phyloP scores from a whole-genome alignment of 2,113 vertebrate genomes.

The Pao palembangensis region DNA sequence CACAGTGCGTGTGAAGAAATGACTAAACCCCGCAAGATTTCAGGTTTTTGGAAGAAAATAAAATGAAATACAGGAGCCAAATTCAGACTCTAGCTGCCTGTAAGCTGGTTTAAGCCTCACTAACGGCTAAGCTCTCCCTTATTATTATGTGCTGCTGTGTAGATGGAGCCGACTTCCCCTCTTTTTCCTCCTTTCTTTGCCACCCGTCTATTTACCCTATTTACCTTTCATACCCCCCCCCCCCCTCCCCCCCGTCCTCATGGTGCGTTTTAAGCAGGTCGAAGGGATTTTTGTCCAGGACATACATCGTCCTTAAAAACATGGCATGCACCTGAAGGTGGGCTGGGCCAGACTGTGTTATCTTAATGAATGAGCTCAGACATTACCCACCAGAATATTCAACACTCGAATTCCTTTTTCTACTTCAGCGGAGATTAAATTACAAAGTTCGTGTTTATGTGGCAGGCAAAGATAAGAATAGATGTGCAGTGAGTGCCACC shows the following conservation, averaged over 20 bases:
- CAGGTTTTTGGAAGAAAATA: conserved; percentile 32
- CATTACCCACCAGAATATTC: not conserved
- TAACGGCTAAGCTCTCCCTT: conserved; percentile 58
- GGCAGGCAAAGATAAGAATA: not conserved
- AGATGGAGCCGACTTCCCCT: conserved; percentile 25
- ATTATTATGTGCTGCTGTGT: conserved; percentile 54
- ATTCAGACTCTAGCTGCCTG: conserved; percentile 55
- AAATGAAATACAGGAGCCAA: conserved; percentile 40
- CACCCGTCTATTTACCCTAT: conserved; percentile 38
- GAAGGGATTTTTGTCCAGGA: conserved; percentile 8
- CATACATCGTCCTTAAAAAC: conserved; percentile 1
- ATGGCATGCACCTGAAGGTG: not conserved
- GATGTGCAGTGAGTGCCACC: conserved; percentile 43
- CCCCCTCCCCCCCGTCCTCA: conserved; percentile 6
- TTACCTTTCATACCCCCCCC: conserved; percentile 20
- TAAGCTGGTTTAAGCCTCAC: conserved; percentile 63
- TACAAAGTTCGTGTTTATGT: not conserved
- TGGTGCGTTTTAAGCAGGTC: conserved; percentile 1
- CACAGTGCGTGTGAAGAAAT: conserved; percentile 47
- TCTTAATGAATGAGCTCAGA: not conserved
- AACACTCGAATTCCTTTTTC: conserved; percentile 6
- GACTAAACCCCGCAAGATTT: conserved; percentile 52
- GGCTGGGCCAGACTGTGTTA: not conserved
- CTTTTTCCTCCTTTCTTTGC: conserved; percentile 13
- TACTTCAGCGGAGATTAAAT: conserved; percentile 7